These are phyloP conservation scores for Vipera ursinii DNA, from an alignment of 2,797 vertebrate genomes.

Conservation along the genomic window DNA sequence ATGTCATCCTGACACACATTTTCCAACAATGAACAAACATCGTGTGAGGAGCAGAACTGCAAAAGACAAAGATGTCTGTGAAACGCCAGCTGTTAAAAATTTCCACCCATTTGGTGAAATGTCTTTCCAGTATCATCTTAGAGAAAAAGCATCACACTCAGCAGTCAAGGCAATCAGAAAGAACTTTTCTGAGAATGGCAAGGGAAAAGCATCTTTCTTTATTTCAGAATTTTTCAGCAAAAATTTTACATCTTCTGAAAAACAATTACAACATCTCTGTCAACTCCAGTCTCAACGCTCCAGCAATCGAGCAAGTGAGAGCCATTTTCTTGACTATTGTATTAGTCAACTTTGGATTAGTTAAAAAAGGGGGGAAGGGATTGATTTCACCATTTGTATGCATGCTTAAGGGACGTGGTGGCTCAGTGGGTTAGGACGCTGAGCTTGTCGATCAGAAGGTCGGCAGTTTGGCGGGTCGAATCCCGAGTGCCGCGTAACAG, in stretches of 20 bases:
- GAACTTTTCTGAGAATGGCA: background rate
- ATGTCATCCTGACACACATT: slow-evolving; percentile 15
- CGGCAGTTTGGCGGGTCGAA: too few relatives aligned
- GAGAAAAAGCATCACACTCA: background rate
- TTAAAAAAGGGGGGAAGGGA: background rate
- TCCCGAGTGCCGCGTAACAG: too few relatives aligned
- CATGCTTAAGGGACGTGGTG: too few relatives aligned
- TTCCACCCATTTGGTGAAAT: background rate
- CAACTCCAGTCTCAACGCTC: background rate
- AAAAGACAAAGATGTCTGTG: background rate
- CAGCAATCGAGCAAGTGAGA: slow-evolving; percentile 44
- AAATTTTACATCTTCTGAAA: background rate
- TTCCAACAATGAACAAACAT: background rate
- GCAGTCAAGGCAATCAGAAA: background rate
- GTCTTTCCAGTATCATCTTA: background rate
- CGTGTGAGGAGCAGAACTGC: background rate
- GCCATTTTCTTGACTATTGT: background rate
- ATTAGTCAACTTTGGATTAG: background rate
- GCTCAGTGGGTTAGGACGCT: too few relatives aligned
- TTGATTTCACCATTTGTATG: background rate
- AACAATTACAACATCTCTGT: background rate
- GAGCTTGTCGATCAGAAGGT: too few relatives aligned
- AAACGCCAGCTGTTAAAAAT: background rate
- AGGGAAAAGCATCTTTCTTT: background rate
- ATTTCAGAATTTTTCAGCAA: slow-evolving; percentile 37